Base-by-base conservation (phyloP, 1,140 invertebrate species). In the Drosophila dunni region DNA sequence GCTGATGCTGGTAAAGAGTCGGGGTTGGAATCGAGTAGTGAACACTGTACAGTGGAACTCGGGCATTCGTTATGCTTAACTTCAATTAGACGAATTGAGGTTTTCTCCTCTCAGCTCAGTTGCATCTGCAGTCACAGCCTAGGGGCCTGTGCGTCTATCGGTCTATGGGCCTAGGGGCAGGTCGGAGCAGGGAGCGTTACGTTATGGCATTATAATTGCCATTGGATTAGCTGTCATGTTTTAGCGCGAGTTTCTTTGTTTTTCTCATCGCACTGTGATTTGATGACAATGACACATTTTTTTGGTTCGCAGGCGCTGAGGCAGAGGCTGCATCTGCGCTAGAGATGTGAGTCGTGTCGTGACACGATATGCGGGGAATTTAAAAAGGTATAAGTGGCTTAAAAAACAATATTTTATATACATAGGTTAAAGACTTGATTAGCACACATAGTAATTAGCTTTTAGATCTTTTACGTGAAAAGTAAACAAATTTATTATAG, bases 211-310 rank as follows among this genome's bases (percentile, higher is more conserved):
- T 69, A 89, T 91, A 91, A 91, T 91, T 91, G 90, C 85, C 85
- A 65, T 90, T 83, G 74, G 85, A 91, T 91, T 91, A 90, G 88
- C 85, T 91, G 90, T 91, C 90, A 91, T 76, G 61, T 76, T 85
- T 74, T 82, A 65, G 68, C 67, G 54, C 69, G 42, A 53, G 20
- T 36, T 66, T 74, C 57, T 44, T 45, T 77, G 66, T 79, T 79
- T 69, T 71, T 58, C 58, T 51, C 45, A 57, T n/a, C 38, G 58
- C 58, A 17, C 29, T 40, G 65, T 67, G 62, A 79, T 70, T 68
- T 71, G 80, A 80, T 80, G 80, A 82, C 78, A 82, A 80, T 80
- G 67, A 75, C 78, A 75, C 70, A 74, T 78, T 82, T 70, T 58
- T 53, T 63, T 38, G 3, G n/a, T 42, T 51, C 48, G 11, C 24